Evolutionary conservation across 35 echinoderm and acorn worm species (phyloP), one percentile per base, ranked within the genome.

Genomic region (Hemicentrotus pulcherrimus): DNA sequence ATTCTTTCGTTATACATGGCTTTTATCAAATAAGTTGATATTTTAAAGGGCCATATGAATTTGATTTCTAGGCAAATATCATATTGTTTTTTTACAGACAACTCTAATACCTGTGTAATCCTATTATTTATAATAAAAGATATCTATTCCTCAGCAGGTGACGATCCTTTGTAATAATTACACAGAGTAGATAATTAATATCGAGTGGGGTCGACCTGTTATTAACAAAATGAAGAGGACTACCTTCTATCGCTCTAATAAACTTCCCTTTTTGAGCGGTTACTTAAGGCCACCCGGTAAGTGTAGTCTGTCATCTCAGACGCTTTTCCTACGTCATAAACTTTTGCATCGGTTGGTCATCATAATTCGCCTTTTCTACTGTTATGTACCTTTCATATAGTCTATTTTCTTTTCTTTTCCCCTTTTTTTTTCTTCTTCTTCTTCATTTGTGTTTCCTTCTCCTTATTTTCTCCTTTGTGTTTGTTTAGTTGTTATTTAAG

Each of bases 151-250:
- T 78, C 19, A 4, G 65, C 65, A 78, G 65, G 65, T 78, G 65
- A 78, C 65, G 65, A 78, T 28, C 22, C 65, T 28, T 78, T 78
- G 65, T 78, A 22, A 78, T 78, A 78, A 78, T 78, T n/a, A 78
- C 8, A 78, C 65, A n/a, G 65, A 78, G 65, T 78, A 78, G 65
- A 78, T 78, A 78, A 78, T 78, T 78, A 78, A 78, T 78, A 78
- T 78, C 65, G 65, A 78, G 65, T 78, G 19, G 65, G 65, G 65
- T 78, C 65, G 65, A 78, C 19, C 65, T n/a, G 65, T 78, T 78
- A 78, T 78, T 78, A 78, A 78, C 65, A 78, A 78, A 78, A 78
- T 78, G n/a, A 78, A 78, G 65, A 22, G 19, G 8, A 22, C 7
- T 28, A 78, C 15, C 65, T 22, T 78, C 65, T 4, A 28, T n/a